Conservation (phyloP, 2,113 vertebrate genomes). For the Smithornis capensis region DNA sequence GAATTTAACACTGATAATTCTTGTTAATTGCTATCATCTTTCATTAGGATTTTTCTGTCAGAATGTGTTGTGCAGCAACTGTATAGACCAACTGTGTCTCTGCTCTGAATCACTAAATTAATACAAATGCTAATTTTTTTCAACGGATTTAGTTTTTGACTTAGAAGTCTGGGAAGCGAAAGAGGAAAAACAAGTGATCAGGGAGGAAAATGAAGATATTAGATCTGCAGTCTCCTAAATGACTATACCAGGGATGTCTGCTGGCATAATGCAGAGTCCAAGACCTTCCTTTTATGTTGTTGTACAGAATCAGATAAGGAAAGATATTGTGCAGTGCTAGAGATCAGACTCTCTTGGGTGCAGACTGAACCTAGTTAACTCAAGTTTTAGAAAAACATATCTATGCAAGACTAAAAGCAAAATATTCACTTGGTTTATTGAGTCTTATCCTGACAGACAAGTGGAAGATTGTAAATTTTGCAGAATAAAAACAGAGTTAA, state of each 20-base stretch:
- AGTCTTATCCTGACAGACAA: neutral
- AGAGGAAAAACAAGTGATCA: neutral
- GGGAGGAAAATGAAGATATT: neutral
- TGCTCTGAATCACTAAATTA: neutral
- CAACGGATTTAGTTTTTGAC: neutral
- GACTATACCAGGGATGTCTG: neutral
- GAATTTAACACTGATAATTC: neutral
- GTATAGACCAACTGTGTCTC: slow-evolving; percentile 2
- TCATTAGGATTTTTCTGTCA: slow-evolving; percentile 19
- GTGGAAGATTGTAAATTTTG: neutral
- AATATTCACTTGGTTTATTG: neutral
- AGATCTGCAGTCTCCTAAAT: neutral
- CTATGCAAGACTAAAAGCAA: neutral
- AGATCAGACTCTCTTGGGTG: neutral
- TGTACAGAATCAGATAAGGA: neutral
- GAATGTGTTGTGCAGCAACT: neutral
- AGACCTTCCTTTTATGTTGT: neutral
- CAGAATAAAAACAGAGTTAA: neutral
- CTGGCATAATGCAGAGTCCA: neutral
- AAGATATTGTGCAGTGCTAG: neutral
- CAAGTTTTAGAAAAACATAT: neutral
- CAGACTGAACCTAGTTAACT: neutral
- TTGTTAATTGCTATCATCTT: slow-evolving; percentile 36
- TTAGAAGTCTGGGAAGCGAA: neutral
- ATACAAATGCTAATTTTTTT: neutral